These are phyloP conservation scores for Glaucopsyche alexis DNA, from an alignment of 2,888 invertebrate genomes.

Conservation along the genomic window DNA sequence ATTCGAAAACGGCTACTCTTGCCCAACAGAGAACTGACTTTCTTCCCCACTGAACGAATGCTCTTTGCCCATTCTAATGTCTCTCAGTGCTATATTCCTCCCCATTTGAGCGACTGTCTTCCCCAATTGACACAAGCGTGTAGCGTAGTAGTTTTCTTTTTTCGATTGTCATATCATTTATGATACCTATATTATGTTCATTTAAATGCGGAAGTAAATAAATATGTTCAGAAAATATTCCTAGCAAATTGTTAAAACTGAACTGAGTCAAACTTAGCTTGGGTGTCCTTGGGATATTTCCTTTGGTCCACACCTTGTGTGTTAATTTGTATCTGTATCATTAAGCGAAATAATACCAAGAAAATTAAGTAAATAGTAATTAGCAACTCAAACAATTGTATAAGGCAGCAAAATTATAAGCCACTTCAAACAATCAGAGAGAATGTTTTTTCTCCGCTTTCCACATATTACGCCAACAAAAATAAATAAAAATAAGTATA, in stretches of 20 bases:
- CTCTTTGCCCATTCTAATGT: too few species aligned
- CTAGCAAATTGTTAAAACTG: not conserved
- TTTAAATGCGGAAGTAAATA: not conserved
- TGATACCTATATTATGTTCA: not conserved
- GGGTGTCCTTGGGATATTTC: constrained; percentile 1
- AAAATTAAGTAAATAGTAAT: not conserved
- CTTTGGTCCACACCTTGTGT: not conserved
- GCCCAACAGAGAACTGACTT: too few species aligned
- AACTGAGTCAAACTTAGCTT: not conserved
- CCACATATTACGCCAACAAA: not conserved
- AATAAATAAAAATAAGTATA: too few species aligned
- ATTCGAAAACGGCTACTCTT: too few species aligned
- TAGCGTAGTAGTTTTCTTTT: too few species aligned
- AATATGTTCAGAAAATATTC: not conserved
- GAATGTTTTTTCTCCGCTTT: not conserved
- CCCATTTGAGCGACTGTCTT: too few species aligned
- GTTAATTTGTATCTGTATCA: not conserved
- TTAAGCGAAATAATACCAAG: not conserved
- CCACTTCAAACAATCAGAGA: not conserved
- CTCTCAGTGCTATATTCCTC: too few species aligned
- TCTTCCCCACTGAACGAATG: too few species aligned
- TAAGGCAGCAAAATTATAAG: not conserved
- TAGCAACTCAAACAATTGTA: not conserved
- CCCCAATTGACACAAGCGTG: too few species aligned
- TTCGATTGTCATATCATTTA: too few species aligned